Evolutionary conservation across 2,797 vertebrate species (phyloP).

Genomic region (Tympanoctomys barrerae): DNA sequence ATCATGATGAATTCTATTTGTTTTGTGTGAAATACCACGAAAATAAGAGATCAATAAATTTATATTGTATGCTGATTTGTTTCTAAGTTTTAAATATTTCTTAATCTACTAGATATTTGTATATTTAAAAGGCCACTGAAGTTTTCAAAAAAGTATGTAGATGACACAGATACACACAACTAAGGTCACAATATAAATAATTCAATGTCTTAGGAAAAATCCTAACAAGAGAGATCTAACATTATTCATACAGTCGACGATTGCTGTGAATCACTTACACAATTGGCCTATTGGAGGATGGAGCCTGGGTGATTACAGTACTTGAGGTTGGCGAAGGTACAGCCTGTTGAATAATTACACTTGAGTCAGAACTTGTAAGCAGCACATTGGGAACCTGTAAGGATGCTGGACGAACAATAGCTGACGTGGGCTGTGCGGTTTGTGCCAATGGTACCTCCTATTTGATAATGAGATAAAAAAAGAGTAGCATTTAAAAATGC

Average conservation of each 20-base stretch:
- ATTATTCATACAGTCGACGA: conserved; percentile 78
- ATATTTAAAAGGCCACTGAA: neutral
- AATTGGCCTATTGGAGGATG: conserved; percentile 97
- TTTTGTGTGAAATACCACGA: conserved; percentile 56
- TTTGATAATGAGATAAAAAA: conserved; percentile 86
- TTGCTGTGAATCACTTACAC: conserved; percentile 94
- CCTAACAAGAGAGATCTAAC: conserved; percentile 57
- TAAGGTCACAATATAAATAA: conserved; percentile 26
- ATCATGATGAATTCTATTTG: conserved; percentile 7
- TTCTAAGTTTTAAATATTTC: conserved; percentile 66
- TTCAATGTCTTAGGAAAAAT: conserved; percentile 49
- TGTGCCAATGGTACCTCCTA: conserved; percentile 97
- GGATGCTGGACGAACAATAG: conserved; percentile 98
- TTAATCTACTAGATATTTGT: neutral
- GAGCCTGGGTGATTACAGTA: conserved; percentile 99
- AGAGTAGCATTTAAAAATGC: conserved; percentile 63
- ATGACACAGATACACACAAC: neutral
- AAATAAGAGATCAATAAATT: conserved; percentile 57
- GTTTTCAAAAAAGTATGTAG: conserved; percentile 36
- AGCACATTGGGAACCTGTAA: conserved; percentile 99
- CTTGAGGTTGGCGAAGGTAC: conserved; percentile 99
- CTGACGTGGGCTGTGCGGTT: conserved; percentile 96
- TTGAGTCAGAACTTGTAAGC: conserved; percentile 98
- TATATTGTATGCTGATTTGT: conserved; percentile 4
- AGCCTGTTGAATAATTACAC: conserved; percentile 99